These are phyloP conservation scores for Eilema sororculum DNA, from an alignment of 2,888 invertebrate species.

Conservation along the genomic window DNA sequence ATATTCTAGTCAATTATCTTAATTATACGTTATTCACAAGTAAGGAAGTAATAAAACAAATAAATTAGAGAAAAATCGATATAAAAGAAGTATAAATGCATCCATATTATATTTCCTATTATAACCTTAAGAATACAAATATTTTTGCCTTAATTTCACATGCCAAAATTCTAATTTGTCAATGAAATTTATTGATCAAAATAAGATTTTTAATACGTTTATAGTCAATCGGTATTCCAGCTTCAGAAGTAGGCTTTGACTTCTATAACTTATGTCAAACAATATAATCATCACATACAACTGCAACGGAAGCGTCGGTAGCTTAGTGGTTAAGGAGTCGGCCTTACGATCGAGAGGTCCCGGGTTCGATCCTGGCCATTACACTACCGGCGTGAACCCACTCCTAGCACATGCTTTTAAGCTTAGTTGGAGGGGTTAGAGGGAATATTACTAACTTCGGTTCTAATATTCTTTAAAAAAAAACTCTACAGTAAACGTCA, in stretches of 20 bases:
- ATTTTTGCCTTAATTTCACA: background rate
- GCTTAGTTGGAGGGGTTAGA: too few relatives aligned
- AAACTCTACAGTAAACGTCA: too few relatives aligned
- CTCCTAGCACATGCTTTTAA: too few relatives aligned
- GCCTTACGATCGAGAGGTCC: too few relatives aligned
- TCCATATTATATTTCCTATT: background rate
- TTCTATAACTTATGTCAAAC: background rate
- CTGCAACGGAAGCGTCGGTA: too few relatives aligned
- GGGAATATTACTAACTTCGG: too few relatives aligned
- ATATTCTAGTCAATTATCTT: conserved; percentile 82
- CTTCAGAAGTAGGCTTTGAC: background rate
- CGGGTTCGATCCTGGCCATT: too few relatives aligned
- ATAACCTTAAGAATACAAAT: background rate
- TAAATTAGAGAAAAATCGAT: background rate
- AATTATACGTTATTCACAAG: conserved; percentile 52
- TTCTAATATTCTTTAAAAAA: too few relatives aligned
- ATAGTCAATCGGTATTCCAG: background rate
- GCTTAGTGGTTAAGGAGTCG: too few relatives aligned
- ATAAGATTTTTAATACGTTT: background rate
- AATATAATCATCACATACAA: background rate
- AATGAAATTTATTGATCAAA: background rate
- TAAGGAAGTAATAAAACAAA: conserved; percentile 7
- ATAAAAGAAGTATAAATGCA: background rate
- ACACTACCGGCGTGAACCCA: too few relatives aligned
- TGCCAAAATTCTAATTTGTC: background rate